A percentile compares a stretch with the other conserved stretches of the same genome.
Conservation (phyloP, 2,797 vertebrate genomes). For the Gambelia wislizenii region DNA sequence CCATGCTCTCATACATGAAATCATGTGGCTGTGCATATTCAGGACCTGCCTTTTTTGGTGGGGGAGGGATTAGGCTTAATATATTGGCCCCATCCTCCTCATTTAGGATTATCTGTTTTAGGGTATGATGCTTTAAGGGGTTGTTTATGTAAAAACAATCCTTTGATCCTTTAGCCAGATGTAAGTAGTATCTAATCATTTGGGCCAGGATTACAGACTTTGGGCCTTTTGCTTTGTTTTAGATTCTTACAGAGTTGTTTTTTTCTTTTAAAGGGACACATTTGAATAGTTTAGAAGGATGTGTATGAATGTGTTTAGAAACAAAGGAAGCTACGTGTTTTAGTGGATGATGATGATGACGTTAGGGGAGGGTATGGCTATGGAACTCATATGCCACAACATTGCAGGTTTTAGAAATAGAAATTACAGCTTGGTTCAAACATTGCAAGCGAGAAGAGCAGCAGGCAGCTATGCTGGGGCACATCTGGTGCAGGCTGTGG, state of each 20-base stretch:
- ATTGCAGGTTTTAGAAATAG: neutral
- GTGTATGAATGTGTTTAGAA: no score
- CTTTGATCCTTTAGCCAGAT: constrained; percentile 68
- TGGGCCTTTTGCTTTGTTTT: constrained; percentile 63
- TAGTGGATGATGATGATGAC: neutral
- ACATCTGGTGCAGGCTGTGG: neutral
- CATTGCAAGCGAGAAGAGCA: neutral
- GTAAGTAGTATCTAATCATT: constrained; percentile 69
- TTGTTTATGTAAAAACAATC: constrained; percentile 74
- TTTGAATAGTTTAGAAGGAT: neutral
- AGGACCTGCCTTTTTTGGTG: neutral
- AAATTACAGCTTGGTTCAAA: no score
- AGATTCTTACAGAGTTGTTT: constrained; percentile 41
- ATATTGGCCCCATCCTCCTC: constrained; percentile 32
- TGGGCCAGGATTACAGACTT: constrained; percentile 59
- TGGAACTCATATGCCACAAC: neutral
- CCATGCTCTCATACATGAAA: neutral
- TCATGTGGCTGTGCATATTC: neutral
- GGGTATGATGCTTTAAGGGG: constrained; percentile 39
- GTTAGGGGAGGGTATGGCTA: neutral
- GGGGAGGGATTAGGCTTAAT: neutral
- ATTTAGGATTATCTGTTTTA: constrained; percentile 62
- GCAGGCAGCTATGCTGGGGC: neutral
- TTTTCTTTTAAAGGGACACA: neutral
- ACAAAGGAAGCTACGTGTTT: neutral